phyloP scores from a whole-genome alignment of 1,140 invertebrate genomes.

The Cyrtorhinus lividipennis region DNA sequence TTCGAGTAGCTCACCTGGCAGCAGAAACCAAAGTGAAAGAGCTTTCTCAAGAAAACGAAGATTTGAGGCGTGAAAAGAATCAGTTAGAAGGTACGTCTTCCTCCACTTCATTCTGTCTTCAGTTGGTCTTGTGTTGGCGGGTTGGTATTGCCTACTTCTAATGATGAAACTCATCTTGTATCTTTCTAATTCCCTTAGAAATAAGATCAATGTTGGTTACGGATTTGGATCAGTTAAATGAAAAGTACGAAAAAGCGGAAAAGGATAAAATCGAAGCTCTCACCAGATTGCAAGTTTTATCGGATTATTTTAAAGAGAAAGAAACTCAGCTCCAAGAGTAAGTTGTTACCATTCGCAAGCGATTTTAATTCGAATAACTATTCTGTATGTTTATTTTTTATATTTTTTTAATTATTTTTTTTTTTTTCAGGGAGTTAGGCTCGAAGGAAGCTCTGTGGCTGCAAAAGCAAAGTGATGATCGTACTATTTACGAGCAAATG shows the following conservation, averaged over 20 bases:
- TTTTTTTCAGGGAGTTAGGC: constrained; percentile 48
- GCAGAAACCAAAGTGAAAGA: constrained; percentile 21
- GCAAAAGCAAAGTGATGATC: constrained; percentile 67
- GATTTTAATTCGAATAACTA: background rate
- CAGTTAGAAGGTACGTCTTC: constrained; percentile 22
- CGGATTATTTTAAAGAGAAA: constrained; percentile 76
- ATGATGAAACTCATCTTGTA: too few relatives aligned
- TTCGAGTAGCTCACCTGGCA: constrained; percentile 21
- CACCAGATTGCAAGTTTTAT: constrained; percentile 67
- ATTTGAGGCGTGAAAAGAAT: constrained; percentile 23
- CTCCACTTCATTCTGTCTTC: too few relatives aligned
- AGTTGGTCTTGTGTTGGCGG: too few relatives aligned
- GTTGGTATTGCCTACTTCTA: too few relatives aligned
- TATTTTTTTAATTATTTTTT: background rate
- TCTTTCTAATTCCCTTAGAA: too few relatives aligned
- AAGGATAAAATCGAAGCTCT: constrained; percentile 64
- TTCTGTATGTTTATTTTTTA: constrained; percentile 21
- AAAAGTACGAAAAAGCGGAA: constrained; percentile 52
- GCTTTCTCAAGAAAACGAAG: constrained; percentile 21
- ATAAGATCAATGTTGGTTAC: too few relatives aligned
- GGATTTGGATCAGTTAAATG: constrained; percentile 38
- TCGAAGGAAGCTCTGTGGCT: constrained; percentile 68
- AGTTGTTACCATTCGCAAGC: constrained; percentile 24
- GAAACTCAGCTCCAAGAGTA: constrained; percentile 73
- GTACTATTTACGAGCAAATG: constrained; percentile 59